These are phyloP conservation scores for Nerophis lumbriciformis DNA, from an alignment of 2,113 vertebrate genomes.

Conservation along the genomic window DNA sequence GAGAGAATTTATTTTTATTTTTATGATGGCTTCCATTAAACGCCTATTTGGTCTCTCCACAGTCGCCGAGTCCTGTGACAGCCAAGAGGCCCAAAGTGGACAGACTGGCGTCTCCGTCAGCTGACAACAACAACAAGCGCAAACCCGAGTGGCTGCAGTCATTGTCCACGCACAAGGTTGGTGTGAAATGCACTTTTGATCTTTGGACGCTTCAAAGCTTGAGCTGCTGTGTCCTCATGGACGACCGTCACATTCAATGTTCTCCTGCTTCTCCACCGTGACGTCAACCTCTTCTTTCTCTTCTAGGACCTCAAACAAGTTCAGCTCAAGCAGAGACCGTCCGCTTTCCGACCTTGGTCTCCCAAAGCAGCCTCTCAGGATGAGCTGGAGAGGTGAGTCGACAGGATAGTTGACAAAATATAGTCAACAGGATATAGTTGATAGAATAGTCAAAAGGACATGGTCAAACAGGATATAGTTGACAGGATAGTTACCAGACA, in stretches of 20 bases:
- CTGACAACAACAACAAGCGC: slow-evolving; percentile 54
- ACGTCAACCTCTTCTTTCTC: slow-evolving; percentile 24
- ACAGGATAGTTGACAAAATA: background rate
- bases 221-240: slow-evolving; percentile 9
- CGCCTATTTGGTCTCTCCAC: slow-evolving; percentile 26
- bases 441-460: too few relatives aligned
- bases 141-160: slow-evolving; percentile 70
- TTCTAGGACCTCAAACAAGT: slow-evolving; percentile 68
- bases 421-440: too few relatives aligned
- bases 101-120: slow-evolving; percentile 54
- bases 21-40: slow-evolving; percentile 17
- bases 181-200: slow-evolving; percentile 10
- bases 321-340: slow-evolving; percentile 71
- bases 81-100: slow-evolving; percentile 67
- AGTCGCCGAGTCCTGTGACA: slow-evolving; percentile 67
- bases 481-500: too few relatives aligned
- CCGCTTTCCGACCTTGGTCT: slow-evolving; percentile 75
- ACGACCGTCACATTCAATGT: slow-evolving; percentile 22
- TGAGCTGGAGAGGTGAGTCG: slow-evolving; percentile 57
- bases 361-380: slow-evolving; percentile 53
- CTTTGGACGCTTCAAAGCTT: slow-evolving; percentile 24
- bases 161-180: slow-evolving; percentile 69
- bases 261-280: slow-evolving; percentile 13
- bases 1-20: background rate
- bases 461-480: too few relatives aligned